A percentile compares a stretch with the other conserved stretches of the same genome.
Conservation (phyloP, 2,797 vertebrate genomes). For the Ptychadena robeensis region DNA sequence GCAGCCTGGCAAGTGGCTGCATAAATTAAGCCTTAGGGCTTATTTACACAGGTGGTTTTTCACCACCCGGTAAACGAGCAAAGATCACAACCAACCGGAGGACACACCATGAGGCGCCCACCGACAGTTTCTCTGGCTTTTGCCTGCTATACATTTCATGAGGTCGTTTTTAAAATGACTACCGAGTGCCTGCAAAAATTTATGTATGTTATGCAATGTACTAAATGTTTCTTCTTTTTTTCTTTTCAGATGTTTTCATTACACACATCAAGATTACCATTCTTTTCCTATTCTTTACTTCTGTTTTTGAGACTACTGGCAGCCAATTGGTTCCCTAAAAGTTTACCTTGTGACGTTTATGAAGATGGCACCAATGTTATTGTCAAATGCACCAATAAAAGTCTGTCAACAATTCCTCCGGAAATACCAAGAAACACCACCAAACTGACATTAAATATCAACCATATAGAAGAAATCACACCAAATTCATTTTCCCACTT, state of each 20-base stretch:
- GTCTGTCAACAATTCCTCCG: conserved; percentile 77
- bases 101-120: too few relatives aligned
- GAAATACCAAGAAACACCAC: conserved; percentile 87
- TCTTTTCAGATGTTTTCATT: conserved; percentile 65
- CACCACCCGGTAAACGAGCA: too few relatives aligned
- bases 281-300: conserved; percentile 69
- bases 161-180: too few relatives aligned
- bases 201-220: neutral
- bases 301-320: conserved; percentile 68
- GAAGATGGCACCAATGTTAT: conserved; percentile 67
- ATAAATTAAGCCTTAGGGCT: too few relatives aligned
- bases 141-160: too few relatives aligned
- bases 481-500: conserved; percentile 80
- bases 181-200: too few relatives aligned
- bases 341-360: conserved; percentile 86
- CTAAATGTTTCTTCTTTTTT: neutral
- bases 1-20: too few relatives aligned
- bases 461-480: conserved; percentile 83
- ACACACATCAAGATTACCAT: conserved; percentile 51
- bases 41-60: too few relatives aligned
- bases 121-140: too few relatives aligned
- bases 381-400: conserved; percentile 87
- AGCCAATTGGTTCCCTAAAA: conserved; percentile 84
- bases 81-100: too few relatives aligned
- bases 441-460: conserved; percentile 93